These are phyloP conservation scores for Danaus plexippus DNA, from an alignment of 1,140 invertebrate genomes.

Conservation along the genomic window DNA sequence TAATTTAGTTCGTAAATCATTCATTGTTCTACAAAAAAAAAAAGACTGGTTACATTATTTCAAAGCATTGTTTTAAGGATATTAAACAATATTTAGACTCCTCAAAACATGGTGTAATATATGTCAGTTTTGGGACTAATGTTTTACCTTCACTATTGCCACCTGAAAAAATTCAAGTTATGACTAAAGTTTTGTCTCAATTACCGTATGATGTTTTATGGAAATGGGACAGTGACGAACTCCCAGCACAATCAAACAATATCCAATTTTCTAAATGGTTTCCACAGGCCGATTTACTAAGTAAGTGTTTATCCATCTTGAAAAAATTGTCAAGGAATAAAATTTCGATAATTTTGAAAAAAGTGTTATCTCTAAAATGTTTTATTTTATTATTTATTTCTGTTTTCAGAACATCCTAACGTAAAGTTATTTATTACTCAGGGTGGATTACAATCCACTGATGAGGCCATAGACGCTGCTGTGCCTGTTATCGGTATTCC, in stretches of 20 bases:
- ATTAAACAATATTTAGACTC: too few relatives aligned
- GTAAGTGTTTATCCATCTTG: conserved; percentile 27
- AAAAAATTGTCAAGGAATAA: too few relatives aligned
- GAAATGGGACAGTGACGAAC: conserved; percentile 60
- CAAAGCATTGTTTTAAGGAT: too few relatives aligned
- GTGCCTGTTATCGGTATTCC: conserved; percentile 71
- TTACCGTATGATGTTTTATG: conserved; percentile 47
- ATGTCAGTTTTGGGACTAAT: too few relatives aligned
- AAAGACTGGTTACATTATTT: too few relatives aligned
- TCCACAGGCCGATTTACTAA: conserved; percentile 48
- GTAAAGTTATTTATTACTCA: conserved; percentile 73
- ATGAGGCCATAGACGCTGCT: conserved; percentile 71
- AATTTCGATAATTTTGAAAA: too few relatives aligned
- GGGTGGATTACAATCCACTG: conserved; percentile 73
- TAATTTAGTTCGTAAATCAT: neutral
- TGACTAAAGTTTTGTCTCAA: too few relatives aligned
- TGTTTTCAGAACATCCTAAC: conserved; percentile 47
- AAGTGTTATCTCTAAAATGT: too few relatives aligned
- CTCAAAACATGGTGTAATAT: too few relatives aligned
- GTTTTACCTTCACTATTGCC: too few relatives aligned
- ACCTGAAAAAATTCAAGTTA: too few relatives aligned
- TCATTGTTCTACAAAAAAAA: neutral
- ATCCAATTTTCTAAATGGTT: conserved; percentile 27
- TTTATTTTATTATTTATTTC: too few relatives aligned
- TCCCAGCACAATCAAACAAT: conserved; percentile 26